Base-by-base conservation (phyloP, 2,888 invertebrate genomes). In the Enchytraeus crypticus region DNA sequence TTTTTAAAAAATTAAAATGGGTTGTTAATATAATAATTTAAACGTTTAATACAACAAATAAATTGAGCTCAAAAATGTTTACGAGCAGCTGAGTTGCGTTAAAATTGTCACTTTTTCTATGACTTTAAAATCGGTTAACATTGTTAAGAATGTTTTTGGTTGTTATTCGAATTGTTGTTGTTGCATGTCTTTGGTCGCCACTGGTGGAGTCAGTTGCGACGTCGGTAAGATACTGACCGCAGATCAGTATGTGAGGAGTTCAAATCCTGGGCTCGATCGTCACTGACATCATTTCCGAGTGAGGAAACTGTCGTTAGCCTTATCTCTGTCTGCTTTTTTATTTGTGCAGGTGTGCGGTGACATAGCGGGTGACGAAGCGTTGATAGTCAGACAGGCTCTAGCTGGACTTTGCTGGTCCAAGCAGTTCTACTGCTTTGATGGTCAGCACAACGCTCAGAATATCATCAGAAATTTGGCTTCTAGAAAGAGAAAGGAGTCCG, bases 371-470 rank as follows among this genome's bases (percentile, higher is more conserved):
- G 69, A 71, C 32, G 71, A 73, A 60, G 26, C 33, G 18, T 63
- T 67, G 45, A 71, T 78, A 23, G 72, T 72, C 14, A 64, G 74
- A 30, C 79, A 78, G 64, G 77, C 78, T 0, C 71, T 74, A 56
- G 77, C 78, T 21, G 78, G 79, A 4, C 66, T 79, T n/a, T 68
- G 79, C 32, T 78, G 77, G 78, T 75, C 71, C 57, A 79, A 78
- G 69, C 78, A 78, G 69, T 77, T 76, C 65, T 79, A 77, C 67
- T 72, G 71, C 64, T 79, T 76, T 62, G 65, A 73, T 51, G 69
- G 49, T 43, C 29, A 55, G 11, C 23, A 23, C 26, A 53, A 30
- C 32, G 23, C 32, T 18, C 18, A 27, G 30, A 23, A 18, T 47
- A 23, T 23, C 14, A 18, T 23, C 26, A 8, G 21, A 11, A 11